These are phyloP conservation scores for Plagiodera versicolora DNA, from an alignment of 2,888 invertebrate species.

Conservation along the genomic window DNA sequence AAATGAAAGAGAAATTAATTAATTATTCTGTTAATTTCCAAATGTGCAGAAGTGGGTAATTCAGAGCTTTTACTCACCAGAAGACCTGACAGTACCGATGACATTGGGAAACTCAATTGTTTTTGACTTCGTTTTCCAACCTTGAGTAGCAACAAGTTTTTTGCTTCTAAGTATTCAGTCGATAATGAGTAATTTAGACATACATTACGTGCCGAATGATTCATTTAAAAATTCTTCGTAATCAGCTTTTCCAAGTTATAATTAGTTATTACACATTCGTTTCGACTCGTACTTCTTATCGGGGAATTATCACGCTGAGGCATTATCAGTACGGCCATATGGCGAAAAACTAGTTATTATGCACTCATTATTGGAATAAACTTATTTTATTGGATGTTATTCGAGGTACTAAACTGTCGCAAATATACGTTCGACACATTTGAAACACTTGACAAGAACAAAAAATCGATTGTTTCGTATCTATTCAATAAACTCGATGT, in stretches of 20 bases:
- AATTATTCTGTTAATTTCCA: too few relatives aligned
- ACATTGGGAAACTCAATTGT: neutral
- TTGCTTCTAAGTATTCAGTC: neutral
- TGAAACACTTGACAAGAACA: neutral
- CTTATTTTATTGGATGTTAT: neutral
- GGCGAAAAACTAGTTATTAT: constrained; percentile 4
- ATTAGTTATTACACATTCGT: constrained; percentile 15
- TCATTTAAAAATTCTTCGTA: constrained; percentile 15
- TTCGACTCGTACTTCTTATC: constrained; percentile 16
- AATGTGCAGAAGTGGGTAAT: too few relatives aligned
- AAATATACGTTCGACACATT: too few relatives aligned
- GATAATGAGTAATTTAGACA: constrained; percentile 11
- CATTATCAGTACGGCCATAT: constrained; percentile 13
- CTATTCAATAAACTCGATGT: too few relatives aligned
- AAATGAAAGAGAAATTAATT: too few relatives aligned
- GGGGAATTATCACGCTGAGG: constrained; percentile 15
- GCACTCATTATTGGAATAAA: neutral
- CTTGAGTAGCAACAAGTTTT: neutral
- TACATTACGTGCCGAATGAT: constrained; percentile 14
- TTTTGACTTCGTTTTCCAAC: neutral
- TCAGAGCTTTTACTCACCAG: too few relatives aligned
- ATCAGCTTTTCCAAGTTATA: constrained; percentile 11
- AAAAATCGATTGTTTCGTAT: too few relatives aligned
- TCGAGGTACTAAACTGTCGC: neutral
- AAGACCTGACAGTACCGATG: too few relatives aligned